phyloP scores from a whole-genome alignment of 2,888 invertebrate species.

The Saturnia japonica region DNA sequence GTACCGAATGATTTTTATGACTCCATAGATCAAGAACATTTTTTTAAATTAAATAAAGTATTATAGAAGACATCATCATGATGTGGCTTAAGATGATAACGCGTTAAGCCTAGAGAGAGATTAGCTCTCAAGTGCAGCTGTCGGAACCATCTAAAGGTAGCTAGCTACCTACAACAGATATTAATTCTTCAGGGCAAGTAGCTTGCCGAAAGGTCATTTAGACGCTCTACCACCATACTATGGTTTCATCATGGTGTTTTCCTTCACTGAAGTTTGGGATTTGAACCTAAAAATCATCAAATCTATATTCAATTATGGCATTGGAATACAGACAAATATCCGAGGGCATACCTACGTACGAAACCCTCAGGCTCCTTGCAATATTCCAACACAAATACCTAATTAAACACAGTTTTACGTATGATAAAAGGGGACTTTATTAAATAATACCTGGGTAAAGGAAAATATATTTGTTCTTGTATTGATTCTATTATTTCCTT shows the following conservation, averaged over 20 bases:
- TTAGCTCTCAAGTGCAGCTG: background rate
- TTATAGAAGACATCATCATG: too few species aligned
- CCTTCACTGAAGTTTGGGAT: background rate
- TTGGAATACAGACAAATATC: background rate
- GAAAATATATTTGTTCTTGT: background rate
- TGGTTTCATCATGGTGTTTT: background rate
- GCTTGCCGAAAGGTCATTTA: background rate
- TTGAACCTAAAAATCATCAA: background rate
- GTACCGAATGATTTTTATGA: background rate
- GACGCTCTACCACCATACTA: background rate
- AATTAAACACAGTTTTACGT: too few species aligned
- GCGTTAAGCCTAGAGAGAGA: background rate
- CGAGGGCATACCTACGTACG: too few species aligned
- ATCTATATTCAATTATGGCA: background rate
- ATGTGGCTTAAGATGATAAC: background rate
- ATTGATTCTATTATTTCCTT: too few species aligned
- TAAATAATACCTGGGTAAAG: background rate
- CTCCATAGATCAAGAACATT: background rate
- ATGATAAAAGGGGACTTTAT: background rate
- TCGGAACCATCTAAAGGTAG: background rate
- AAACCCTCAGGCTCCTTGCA: too few species aligned
- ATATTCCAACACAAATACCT: too few species aligned
- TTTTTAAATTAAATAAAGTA: background rate
- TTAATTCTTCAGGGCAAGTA: background rate
- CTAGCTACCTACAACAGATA: background rate